Base-by-base conservation (phyloP, 1,140 invertebrate genomes). In the Macrobrachium rosenbergii region DNA sequence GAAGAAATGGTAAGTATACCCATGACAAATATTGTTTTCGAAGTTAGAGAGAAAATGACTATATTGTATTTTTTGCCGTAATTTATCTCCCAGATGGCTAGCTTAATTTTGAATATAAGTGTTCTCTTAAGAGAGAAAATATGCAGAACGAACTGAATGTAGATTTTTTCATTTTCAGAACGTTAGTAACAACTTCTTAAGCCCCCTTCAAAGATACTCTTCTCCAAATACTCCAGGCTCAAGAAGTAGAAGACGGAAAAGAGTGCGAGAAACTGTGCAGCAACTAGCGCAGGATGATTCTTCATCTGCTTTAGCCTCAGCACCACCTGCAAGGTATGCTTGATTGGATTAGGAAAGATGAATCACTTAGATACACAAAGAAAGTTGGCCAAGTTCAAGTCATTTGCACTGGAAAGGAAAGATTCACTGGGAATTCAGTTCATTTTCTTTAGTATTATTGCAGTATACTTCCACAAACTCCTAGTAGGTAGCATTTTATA, bases 221-320 rank as follows among this genome's bases (percentile, higher is more conserved):
- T 90, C 80, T 19, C 89, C 89, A 45, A 83, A 60, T 37, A 89
- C 89, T 5, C 90, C 91, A 45, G 91, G 91, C 72, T 90, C 88
- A 19, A 88, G 90, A 45, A 90, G 90, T 90, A 75, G 91, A 6
- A 92, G 93, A 83, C 90, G 93, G 45, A 93, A 93, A 89, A 90
- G 93, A 28, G 90, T 93, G 62, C 91, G 92, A 88, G 92, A 92
- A 64, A 92, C 92, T 23, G 90, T 92, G n/a, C 92, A 92, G 2
- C 92, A 92, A 76, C 90, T 93, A 75, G 92, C 91, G 19, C 90
- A 88, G n/a, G 92, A 92, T 83, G 92, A 91, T 28, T 87, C 84
- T 8, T 76, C 89, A 23, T 90, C 85, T n/a, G 67, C 86, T 17
- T 76, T 87, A 59, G 91, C 92, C 64, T 76, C 91, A 23, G 91